Evolutionary conservation across 2,888 invertebrate genomes (phyloP).

Genomic region (Agapostemon virescens): DNA sequence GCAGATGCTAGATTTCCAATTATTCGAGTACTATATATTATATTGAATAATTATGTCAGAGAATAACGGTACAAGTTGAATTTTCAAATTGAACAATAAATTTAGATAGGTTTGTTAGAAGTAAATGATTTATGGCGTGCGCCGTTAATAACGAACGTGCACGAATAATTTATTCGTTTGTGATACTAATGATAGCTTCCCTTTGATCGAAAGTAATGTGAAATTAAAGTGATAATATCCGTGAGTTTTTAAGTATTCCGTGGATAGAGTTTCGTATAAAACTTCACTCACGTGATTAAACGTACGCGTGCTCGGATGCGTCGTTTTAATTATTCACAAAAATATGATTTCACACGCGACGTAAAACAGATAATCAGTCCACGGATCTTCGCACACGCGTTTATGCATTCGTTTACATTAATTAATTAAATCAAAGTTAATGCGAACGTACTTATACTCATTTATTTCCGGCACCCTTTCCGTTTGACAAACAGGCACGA

Average conservation of each 20-base stretch:
- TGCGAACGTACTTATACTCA: neutral
- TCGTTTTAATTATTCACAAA: neutral
- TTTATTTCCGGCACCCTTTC: neutral
- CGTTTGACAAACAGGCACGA: neutral
- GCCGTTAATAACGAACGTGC: neutral
- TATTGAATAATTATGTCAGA: too few relatives aligned
- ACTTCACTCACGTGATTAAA: neutral
- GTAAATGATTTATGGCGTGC: neutral
- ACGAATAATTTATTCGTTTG: neutral
- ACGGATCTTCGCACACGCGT: neutral
- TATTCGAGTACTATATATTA: neutral
- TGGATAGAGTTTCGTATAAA: neutral
- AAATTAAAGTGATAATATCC: neutral
- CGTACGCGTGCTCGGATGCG: neutral
- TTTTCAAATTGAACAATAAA: neutral
- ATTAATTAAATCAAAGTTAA: neutral
- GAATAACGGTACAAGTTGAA: neutral
- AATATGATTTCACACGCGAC: neutral
- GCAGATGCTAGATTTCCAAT: constrained; percentile 15
- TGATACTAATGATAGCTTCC: neutral
- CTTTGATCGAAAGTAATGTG: neutral
- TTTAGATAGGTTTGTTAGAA: neutral
- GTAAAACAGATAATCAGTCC: neutral
- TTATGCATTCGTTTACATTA: neutral
- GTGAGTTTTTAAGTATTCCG: neutral